Conservation (phyloP, 1,140 invertebrate genomes). For the Rhopalosiphum padi region DNA sequence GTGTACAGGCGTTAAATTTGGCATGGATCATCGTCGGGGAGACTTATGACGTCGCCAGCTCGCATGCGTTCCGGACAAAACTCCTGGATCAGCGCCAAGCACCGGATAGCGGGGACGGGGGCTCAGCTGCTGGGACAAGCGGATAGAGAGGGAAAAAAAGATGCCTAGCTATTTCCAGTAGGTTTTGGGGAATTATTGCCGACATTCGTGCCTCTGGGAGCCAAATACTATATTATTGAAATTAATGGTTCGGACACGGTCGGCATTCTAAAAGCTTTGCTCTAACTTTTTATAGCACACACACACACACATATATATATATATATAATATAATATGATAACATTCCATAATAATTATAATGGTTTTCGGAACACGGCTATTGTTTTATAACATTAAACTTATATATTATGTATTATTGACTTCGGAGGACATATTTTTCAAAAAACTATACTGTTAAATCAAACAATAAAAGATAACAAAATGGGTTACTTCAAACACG, state of each 20-base stretch:
- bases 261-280: constrained; percentile 36
- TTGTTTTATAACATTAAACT: constrained; percentile 19
- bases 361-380: neutral
- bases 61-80: constrained; percentile 23
- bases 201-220: constrained; percentile 53
- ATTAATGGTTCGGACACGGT: constrained; percentile 56
- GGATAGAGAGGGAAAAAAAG: neutral
- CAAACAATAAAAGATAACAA: neutral
- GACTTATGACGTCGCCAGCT: constrained; percentile 50
- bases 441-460: neutral
- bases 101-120: neutral
- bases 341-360: constrained; percentile 40
- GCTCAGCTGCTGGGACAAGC: too few species aligned
- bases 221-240: constrained; percentile 57
- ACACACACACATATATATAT: too few species aligned
- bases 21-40: constrained; percentile 42
- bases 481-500: neutral
- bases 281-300: constrained; percentile 12
- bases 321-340: neutral
- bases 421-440: neutral
- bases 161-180: constrained; percentile 48
- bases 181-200: constrained; percentile 56
- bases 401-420: neutral
- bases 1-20: constrained; percentile 51
- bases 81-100: constrained; percentile 24